phyloP scores from a whole-genome alignment of 1,140 invertebrate genomes.

The Yoshiicerus persimilis region DNA sequence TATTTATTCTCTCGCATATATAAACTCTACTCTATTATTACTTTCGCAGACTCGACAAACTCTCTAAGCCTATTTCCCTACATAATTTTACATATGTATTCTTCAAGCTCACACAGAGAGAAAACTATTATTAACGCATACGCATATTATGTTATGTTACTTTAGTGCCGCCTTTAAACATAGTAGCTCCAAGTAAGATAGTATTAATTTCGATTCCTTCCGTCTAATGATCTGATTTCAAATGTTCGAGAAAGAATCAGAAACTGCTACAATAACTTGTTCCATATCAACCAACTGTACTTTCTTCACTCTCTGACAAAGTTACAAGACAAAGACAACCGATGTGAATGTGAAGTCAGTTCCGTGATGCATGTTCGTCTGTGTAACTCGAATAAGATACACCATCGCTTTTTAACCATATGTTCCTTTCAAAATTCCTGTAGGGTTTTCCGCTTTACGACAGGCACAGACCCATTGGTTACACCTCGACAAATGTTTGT shows the following conservation, averaged over 20 bases:
- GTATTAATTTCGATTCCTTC: neutral
- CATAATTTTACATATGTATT: neutral
- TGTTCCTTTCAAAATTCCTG: neutral
- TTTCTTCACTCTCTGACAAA: neutral
- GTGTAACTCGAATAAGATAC: neutral
- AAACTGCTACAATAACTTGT: neutral
- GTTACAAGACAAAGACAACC: neutral
- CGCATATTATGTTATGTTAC: neutral
- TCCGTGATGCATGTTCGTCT: neutral
- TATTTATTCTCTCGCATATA: no score
- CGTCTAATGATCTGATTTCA: neutral
- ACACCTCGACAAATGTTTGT: neutral
- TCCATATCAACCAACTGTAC: neutral
- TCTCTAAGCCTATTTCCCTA: no score
- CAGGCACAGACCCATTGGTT: neutral
- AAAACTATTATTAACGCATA: neutral
- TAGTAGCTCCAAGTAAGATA: neutral
- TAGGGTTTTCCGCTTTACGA: neutral
- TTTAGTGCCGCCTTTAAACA: no score
- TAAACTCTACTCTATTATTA: no score
- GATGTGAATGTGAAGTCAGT: neutral
- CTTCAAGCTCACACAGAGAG: neutral
- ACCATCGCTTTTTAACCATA: neutral
- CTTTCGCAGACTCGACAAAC: no score
- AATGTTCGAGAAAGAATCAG: neutral